Percentiles rank a stretch among this genome's conserved stretches.
These are phyloP conservation scores for Podargus strigoides DNA, from an alignment of 2,797 vertebrate species.

Conservation along the genomic window DNA sequence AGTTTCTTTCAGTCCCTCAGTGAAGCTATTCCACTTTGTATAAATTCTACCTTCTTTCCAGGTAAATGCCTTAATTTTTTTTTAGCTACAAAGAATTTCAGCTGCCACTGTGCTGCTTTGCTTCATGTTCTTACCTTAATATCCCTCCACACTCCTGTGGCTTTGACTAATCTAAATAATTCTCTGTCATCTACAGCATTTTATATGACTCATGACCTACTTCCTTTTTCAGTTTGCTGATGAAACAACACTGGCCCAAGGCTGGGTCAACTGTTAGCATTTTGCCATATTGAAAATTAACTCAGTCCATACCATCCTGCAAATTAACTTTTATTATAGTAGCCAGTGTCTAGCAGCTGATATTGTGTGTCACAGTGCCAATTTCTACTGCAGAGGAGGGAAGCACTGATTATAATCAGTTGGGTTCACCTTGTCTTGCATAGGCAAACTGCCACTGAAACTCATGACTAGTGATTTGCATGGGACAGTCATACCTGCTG, in stretches of 20 bases:
- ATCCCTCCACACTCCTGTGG: neutral
- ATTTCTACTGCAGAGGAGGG: neutral
- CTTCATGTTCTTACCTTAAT: neutral
- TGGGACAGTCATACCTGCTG: neutral
- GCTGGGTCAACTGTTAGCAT: neutral
- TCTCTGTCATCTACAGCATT: neutral
- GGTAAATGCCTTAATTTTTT: neutral
- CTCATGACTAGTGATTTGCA: neutral
- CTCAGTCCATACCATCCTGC: neutral
- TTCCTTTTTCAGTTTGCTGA: slow-evolving; percentile 44
- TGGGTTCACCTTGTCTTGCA: neutral
- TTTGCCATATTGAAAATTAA: neutral
- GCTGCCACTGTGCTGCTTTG: neutral
- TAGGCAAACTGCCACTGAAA: neutral
- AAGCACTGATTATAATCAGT: neutral
- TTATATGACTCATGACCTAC: slow-evolving; percentile 12
- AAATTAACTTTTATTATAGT: slow-evolving; percentile 58
- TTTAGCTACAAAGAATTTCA: neutral
- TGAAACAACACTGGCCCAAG: slow-evolving; percentile 5
- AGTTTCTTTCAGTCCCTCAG: neutral
- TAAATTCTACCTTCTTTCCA: neutral
- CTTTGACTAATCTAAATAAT: neutral
- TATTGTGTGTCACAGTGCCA: neutral
- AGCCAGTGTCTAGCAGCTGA: slow-evolving; percentile 26
- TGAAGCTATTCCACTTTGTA: neutral